phyloP scores from a whole-genome alignment of 2,888 invertebrate species.

The Cephus spinipes region DNA sequence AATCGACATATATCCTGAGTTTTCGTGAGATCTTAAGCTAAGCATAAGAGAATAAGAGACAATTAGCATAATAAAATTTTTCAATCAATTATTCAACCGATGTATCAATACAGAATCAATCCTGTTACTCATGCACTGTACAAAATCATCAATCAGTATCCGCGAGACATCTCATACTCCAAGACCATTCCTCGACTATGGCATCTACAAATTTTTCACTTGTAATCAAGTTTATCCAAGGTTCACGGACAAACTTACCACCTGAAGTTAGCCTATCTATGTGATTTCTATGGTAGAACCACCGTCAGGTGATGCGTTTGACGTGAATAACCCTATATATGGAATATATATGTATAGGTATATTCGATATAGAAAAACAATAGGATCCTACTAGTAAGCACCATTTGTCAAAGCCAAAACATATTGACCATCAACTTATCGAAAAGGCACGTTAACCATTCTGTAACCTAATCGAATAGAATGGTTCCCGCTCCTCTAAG shows the following conservation, averaged over 20 bases:
- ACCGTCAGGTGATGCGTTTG: no score
- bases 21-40: neutral
- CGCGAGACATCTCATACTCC: neutral
- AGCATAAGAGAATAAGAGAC: neutral
- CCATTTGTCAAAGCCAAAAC: neutral
- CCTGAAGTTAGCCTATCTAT: no score
- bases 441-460: constrained; percentile 30
- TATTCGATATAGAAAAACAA: neutral
- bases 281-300: no score
- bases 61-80: neutral
- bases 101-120: neutral
- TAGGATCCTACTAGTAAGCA: neutral
- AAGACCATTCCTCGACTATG: neutral
- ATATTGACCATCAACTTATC: neutral
- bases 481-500: constrained; percentile 25
- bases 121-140: neutral
- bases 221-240: no score
- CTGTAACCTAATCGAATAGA: constrained; percentile 54
- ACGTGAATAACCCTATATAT: no score
- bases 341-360: no score
- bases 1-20: neutral
- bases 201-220: neutral
- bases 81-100: neutral
- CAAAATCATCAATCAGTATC: neutral
- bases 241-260: no score